Conservation (phyloP, 2,888 invertebrate genomes). For the Epirrita christyi region DNA sequence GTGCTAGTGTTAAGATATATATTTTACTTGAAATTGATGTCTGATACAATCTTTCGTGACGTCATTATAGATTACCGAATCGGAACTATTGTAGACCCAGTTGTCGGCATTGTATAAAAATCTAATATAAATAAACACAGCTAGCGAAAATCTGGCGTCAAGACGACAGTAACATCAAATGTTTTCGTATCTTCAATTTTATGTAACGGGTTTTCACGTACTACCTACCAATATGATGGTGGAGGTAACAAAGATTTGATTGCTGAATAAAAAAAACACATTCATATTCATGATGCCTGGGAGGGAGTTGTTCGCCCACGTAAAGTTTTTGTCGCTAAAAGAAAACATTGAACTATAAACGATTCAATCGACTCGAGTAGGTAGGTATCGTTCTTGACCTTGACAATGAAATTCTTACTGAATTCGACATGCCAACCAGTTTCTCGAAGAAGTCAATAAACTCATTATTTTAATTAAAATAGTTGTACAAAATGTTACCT, state of each 20-base stretch:
- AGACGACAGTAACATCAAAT: background rate
- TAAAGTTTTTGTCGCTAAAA: background rate
- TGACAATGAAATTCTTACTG: slow-evolving; percentile 19
- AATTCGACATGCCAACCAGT: slow-evolving; percentile 6
- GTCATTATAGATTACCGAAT: slow-evolving; percentile 1
- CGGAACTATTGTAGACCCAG: background rate
- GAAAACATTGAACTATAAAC: background rate
- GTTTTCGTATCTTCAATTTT: no score
- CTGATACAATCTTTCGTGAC: slow-evolving; percentile 5
- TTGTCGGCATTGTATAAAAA: background rate
- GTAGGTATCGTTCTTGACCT: slow-evolving; percentile 15
- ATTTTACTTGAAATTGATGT: slow-evolving; percentile 9
- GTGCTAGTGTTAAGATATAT: no score
- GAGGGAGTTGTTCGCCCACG: background rate
- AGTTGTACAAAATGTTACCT: background rate
- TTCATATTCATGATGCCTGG: background rate
- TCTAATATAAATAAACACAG: background rate
- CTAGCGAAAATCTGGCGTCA: background rate
- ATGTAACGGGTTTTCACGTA: no score
- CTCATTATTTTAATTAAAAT: slow-evolving; percentile 10
- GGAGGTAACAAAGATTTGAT: no score
- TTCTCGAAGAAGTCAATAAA: slow-evolving; percentile 21
- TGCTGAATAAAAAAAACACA: background rate
- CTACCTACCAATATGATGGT: no score
- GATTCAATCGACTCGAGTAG: background rate